phyloP scores from a whole-genome alignment of 2,888 invertebrate species.

The Dynastes grantii region DNA sequence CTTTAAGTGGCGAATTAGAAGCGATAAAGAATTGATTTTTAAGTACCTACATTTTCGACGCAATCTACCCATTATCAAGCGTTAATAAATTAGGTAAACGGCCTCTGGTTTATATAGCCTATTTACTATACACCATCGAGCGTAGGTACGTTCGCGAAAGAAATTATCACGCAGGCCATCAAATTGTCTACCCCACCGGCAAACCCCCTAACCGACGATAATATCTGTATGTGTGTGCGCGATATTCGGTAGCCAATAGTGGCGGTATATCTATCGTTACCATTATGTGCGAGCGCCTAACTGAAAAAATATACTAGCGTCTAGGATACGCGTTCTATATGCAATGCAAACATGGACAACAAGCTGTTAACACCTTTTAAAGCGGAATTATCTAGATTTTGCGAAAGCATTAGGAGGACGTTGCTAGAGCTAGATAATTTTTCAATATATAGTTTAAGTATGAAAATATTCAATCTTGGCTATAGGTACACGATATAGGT shows the following conservation, averaged over 20 bases:
- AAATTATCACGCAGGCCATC: conserved; percentile 22
- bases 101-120: neutral
- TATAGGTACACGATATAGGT: no score
- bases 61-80: conserved; percentile 1
- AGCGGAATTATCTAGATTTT: no score
- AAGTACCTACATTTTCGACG: conserved; percentile 4
- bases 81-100: conserved; percentile 16
- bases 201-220: neutral
- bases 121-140: neutral
- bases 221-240: neutral
- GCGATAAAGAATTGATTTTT: conserved; percentile 14
- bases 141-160: neutral
- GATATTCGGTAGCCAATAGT: conserved; percentile 11
- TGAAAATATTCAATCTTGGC: no score
- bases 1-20: neutral
- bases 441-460: no score
- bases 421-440: no score
- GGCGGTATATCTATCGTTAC: conserved; percentile 9
- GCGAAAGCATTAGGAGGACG: no score
- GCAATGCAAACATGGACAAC: conserved; percentile 6
- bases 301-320: conserved; percentile 32
- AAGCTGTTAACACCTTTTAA: neutral
- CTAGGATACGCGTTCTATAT: conserved; percentile 24
- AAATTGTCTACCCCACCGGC: neutral
- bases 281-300: conserved; percentile 16